These are phyloP conservation scores for Colletes latitarsis DNA, from an alignment of 1,140 invertebrate species.

Conservation along the genomic window DNA sequence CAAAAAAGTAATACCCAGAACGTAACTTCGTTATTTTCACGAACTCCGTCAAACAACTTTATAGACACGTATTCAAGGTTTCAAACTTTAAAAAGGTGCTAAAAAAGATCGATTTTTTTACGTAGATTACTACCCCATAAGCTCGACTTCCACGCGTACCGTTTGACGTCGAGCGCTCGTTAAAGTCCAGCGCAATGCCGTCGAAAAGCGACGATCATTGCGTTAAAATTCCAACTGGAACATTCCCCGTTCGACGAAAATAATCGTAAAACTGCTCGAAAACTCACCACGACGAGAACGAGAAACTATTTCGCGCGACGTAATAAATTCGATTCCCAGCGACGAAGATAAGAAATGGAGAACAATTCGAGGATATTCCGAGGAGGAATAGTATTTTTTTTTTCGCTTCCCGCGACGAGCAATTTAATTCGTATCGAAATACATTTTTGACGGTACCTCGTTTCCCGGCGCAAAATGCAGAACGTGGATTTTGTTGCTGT, in stretches of 20 bases:
- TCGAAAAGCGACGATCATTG: background rate
- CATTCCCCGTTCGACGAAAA: background rate
- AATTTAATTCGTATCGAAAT: background rate
- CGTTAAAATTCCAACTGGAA: background rate
- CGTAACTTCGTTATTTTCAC: too few species aligned
- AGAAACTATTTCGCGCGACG: background rate
- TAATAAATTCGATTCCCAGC: too few species aligned
- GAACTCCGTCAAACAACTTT: too few species aligned
- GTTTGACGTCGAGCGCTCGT: constrained; percentile 5
- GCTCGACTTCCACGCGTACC: constrained; percentile 8
- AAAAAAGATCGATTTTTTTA: too few species aligned
- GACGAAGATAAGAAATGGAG: too few species aligned
- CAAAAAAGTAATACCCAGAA: too few species aligned
- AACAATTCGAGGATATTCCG: too few species aligned
- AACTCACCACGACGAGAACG: background rate
- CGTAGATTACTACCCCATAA: background rate
- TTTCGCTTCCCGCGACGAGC: background rate
- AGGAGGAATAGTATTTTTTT: too few species aligned
- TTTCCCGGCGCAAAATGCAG: background rate
- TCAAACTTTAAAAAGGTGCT: too few species aligned
- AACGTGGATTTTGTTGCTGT: background rate
- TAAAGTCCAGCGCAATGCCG: background rate
- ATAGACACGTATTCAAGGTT: too few species aligned
- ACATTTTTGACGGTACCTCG: background rate
- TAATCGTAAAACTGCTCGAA: background rate